Conservation (phyloP, 2,113 vertebrate species). For the Antigone vipio region DNA sequence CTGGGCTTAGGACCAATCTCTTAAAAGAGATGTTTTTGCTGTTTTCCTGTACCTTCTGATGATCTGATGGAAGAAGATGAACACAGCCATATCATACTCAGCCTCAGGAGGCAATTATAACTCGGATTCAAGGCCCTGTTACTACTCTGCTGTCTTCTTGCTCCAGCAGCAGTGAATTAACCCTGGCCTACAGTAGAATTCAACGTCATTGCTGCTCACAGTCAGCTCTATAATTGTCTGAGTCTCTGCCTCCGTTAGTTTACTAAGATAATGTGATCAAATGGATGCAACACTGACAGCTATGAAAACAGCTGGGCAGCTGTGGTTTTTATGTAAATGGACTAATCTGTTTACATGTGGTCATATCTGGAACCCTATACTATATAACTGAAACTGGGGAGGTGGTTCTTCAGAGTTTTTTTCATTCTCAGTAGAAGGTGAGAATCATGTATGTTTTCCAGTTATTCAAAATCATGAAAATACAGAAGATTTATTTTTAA, state of each 20-base stretch:
- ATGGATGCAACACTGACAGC: neutral
- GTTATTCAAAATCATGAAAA: neutral
- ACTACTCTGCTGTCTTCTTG: neutral
- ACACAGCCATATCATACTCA: neutral
- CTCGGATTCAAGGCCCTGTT: neutral
- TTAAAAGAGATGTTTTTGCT: neutral
- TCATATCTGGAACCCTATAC: fast-evolving
- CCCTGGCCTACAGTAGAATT: neutral
- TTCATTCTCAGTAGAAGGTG: neutral
- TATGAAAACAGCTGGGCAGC: neutral
- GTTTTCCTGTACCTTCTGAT: neutral
- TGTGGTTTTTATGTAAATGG: neutral
- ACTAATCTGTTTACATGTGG: neutral
- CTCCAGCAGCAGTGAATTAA: neutral
- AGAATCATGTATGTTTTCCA: neutral
- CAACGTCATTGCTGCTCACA: neutral
- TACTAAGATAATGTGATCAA: neutral
- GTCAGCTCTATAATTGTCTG: neutral
- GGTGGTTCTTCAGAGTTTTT: fast-evolving
- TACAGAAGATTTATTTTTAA: neutral
- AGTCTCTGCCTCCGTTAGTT: neutral
- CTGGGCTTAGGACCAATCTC: neutral
- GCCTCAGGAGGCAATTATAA: neutral
- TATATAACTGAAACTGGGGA: neutral
- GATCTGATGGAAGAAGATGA: neutral